Evolutionary conservation across 2,797 vertebrate species (phyloP).

Genomic region (Phoebastria nigripes): DNA sequence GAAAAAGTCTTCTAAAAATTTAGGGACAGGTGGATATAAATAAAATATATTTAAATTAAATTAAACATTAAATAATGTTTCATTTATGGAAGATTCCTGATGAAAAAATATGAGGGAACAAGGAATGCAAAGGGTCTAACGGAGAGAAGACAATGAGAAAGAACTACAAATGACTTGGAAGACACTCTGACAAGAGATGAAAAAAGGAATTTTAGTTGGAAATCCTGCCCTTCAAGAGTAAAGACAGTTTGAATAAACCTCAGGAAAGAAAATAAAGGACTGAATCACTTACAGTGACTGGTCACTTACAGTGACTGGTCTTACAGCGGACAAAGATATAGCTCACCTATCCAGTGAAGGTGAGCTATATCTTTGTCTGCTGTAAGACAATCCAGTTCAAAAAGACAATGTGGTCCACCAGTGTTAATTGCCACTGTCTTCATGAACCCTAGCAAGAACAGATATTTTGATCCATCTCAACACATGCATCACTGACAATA

Average conservation of each 20-base stretch:
- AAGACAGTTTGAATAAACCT: background rate
- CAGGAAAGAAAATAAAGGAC: background rate
- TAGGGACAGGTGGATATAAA: background rate
- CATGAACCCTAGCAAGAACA: background rate
- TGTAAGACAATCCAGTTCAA: background rate
- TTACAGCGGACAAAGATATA: background rate
- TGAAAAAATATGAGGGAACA: background rate
- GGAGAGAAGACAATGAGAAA: background rate
- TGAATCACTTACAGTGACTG: background rate
- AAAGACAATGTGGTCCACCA: accelerated
- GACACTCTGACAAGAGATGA: background rate
- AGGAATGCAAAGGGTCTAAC: background rate
- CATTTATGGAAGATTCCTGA: background rate
- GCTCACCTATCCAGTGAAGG: background rate
- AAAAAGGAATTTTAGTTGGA: background rate
- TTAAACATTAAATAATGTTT: background rate
- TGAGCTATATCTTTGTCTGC: background rate
- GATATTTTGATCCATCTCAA: background rate
- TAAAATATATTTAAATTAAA: no score
- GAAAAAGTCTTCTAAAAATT: background rate
- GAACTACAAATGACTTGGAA: background rate
- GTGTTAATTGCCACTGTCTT: background rate
- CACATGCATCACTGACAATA: background rate
- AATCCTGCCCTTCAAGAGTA: background rate
- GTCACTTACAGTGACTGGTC: background rate